Evolutionary conservation across 2,797 vertebrate species (phyloP), one percentile per base, ranked within the genome.

Genomic region (Eulemur albifrons): DNA sequence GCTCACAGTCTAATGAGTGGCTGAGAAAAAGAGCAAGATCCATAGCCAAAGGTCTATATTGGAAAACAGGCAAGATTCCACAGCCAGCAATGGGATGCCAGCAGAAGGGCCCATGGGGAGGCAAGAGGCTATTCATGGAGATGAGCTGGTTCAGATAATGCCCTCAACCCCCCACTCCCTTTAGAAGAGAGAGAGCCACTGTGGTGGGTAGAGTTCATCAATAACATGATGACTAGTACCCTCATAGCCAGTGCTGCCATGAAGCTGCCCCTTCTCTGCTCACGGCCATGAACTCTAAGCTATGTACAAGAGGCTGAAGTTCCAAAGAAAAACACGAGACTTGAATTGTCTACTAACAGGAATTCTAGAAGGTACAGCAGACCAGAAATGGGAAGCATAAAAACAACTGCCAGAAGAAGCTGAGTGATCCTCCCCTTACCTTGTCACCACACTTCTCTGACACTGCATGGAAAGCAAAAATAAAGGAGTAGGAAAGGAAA

Each of bases 351-450:
- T 90, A 61, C 21, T 72, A 32, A 80, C 35, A 92, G 25, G n/a
- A 87, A 86, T 94, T 97, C 35, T 48, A 83, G 14, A 40, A 88
- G 54, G 81, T 15, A 85, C 2, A 88, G 45, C 2, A 52, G 65
- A 17, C 69, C 75, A 96, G 25, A 96, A 88, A 91, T 52, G 4
- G 52, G 54, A 96, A 94, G 10, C 43, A 90, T 70, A 94, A 93
- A 76, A 90, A 79, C 54, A 70, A 52, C 0, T 59, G 25, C 57
- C 52, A 83, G 61, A 94, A 76, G 35, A 48, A 81, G 21, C 9
- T 75, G 21, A 35, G 35, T 57, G 75, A 88, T 25, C 38, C 35
- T 81, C 50, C 35, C 57, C 50, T 14, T 4, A 79, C 30, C 13
- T 38, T 54, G 40, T 93, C 79, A 81, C 25, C 21, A 80, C 27